These are phyloP conservation scores for Epinephelus moara DNA, from an alignment of 2,113 vertebrate species.

Conservation along the genomic window DNA sequence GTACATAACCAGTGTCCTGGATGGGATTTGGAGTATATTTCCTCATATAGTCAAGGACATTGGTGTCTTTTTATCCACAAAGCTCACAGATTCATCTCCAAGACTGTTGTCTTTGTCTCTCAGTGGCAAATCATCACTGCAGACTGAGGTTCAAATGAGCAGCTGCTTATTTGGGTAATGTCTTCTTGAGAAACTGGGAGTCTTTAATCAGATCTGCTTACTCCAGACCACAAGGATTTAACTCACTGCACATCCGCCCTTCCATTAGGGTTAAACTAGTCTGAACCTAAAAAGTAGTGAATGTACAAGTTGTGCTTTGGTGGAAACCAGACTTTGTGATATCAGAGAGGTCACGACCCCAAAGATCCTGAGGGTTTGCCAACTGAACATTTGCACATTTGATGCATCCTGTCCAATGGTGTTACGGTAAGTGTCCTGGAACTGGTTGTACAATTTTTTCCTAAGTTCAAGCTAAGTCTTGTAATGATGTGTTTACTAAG, in stretches of 20 bases:
- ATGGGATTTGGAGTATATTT: constrained; percentile 42
- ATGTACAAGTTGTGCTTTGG: not conserved
- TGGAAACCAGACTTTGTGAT: constrained; percentile 19
- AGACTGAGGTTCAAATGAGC: constrained; percentile 8
- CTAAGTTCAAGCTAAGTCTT: not conserved
- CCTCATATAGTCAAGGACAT: constrained; percentile 25
- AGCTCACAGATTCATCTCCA: not conserved
- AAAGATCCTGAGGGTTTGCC: constrained; percentile 3
- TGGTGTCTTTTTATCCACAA: constrained; percentile 22
- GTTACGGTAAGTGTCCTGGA: constrained; percentile 71
- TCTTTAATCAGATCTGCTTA: constrained; percentile 23
- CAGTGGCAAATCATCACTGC: constrained; percentile 5
- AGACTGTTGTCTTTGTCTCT: constrained; percentile 31
- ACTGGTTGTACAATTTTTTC: not conserved
- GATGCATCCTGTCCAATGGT: constrained; percentile 73
- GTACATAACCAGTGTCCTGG: constrained; percentile 13
- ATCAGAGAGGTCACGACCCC: constrained; percentile 4
- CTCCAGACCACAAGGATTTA: constrained; percentile 7
- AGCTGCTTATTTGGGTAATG: constrained; percentile 9
- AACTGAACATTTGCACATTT: constrained; percentile 40
- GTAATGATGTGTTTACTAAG: not conserved
- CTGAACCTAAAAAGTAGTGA: not conserved
- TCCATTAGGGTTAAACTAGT: not conserved
- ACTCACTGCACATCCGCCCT: not conserved
- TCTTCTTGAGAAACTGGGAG: constrained; percentile 27